Evolutionary conservation across 2,888 invertebrate genomes (phyloP).

Genomic region (Coelopa pilipes): DNA sequence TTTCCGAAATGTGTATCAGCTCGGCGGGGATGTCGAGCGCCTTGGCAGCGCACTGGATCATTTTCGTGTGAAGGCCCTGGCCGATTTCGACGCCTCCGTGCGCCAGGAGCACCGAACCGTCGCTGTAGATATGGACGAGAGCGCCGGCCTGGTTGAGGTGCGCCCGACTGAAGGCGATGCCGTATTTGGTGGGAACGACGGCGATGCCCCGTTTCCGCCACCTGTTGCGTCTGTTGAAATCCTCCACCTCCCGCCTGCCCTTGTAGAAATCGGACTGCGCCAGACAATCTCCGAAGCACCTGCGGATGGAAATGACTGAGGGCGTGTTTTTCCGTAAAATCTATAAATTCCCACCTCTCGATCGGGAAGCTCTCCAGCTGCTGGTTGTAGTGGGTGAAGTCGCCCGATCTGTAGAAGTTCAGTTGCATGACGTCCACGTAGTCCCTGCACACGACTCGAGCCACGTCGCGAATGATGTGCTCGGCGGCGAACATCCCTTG

Average conservation of each 20-base stretch:
- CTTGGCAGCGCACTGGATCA: conserved; percentile 89
- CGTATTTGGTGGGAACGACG: conserved; percentile 85
- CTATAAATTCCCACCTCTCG: conserved; percentile 56
- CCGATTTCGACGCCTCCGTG: conserved; percentile 98
- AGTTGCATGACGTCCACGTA: conserved; percentile 73
- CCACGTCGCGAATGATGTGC: conserved; percentile 80
- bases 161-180: conserved; percentile 81
- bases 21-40: conserved; percentile 76
- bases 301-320: conserved; percentile 45
- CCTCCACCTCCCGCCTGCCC: conserved; percentile 71
- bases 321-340: neutral
- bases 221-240: conserved; percentile 81
- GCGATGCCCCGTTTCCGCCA: conserved; percentile 89
- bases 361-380: conserved; percentile 78
- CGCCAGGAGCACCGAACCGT: conserved; percentile 87
- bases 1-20: conserved; percentile 85
- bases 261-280: conserved; percentile 73
- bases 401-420: conserved; percentile 85
- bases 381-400: conserved; percentile 82
- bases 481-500: conserved; percentile 91
- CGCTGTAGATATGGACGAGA: conserved; percentile 84
- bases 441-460: conserved; percentile 75
- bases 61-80: conserved; percentile 95
- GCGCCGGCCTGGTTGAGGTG: conserved; percentile 89
- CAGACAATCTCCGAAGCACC: conserved; percentile 85